Evolutionary conservation across 2,888 invertebrate species (phyloP), one percentile per base, ranked within the genome.

Genomic region (Zhuqinia jingwanae): DNA sequence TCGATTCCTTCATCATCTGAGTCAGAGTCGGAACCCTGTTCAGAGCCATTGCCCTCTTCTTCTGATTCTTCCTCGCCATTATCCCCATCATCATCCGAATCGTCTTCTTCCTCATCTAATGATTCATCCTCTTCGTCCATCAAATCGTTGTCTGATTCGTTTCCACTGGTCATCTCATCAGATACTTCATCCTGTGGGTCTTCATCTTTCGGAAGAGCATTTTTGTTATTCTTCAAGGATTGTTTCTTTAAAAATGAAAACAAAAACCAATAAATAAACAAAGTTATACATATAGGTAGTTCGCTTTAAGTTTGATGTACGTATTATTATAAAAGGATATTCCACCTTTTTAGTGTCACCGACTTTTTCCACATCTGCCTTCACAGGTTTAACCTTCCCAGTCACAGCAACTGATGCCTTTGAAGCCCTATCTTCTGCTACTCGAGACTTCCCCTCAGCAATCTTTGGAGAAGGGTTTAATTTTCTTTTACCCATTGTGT

Each of bases 101-200:
- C 89, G 2, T 68, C 65, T 0, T 82, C 79, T 3, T 84, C 60
- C 20, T 58, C 36, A 25, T 85, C 87, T 25, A 77, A 68, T 27
- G 76, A 56, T n/a, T 77, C 60, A 20, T 76, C 84, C 20, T 84
- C 75, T 36, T 58, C 85, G 36, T 89, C 85, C 2, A 36, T 53
- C 0, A 22, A 73, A 13, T 86, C 47, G 13, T 60, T 65, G 0
- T 89, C 87, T 70, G 82, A 86, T 36, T 84, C 89, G 22, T 88
- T 85, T 22, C 92, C 92, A 87, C 91, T 89, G 20, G 92, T 92
- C 60, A 91, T 92, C 87, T 92, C 92, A 78, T 78, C 83, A 27
- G 60, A 79, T 17, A 78, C 75, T 11, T 92, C 92, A 1, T 92
- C 92, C 78, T 77, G 81, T 63, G 58, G 85, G 63, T 84, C 36